phyloP scores from a whole-genome alignment of 2,797 vertebrate species.

The Sebastes variabilis region DNA sequence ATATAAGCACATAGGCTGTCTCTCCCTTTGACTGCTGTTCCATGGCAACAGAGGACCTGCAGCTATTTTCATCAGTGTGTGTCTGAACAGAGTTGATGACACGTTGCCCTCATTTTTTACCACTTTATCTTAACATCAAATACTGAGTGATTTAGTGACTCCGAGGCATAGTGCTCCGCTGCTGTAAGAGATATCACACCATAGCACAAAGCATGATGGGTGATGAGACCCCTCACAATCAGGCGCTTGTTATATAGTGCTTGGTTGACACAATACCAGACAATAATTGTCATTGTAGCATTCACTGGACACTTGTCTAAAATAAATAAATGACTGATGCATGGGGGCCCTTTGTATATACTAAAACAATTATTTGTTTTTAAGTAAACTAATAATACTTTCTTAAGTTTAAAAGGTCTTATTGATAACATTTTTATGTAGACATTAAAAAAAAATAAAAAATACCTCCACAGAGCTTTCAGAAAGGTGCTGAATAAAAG shows the following conservation, averaged over 20 bases:
- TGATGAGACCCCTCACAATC: constrained; percentile 61
- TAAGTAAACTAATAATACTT: background rate
- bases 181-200: constrained; percentile 66
- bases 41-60: constrained; percentile 42
- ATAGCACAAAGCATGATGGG: constrained; percentile 58
- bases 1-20: background rate
- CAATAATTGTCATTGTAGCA: background rate
- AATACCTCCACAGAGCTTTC: too few species aligned
- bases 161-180: constrained; percentile 12
- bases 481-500: too few species aligned
- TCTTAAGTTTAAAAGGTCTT: too few species aligned
- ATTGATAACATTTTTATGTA: too few species aligned
- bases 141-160: constrained; percentile 7
- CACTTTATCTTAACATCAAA: background rate
- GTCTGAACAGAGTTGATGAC: constrained; percentile 10
- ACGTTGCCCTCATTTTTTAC: constrained; percentile 9
- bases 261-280: constrained; percentile 7
- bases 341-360: background rate
- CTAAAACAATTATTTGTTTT: background rate
- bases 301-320: background rate
- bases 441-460: too few species aligned
- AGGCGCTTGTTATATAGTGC: constrained; percentile 56
- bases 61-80: constrained; percentile 23
- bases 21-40: constrained; percentile 2
- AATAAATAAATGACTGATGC: background rate